Base-by-base conservation (phyloP, 2,888 invertebrate species). In the Molanna angustata region DNA sequence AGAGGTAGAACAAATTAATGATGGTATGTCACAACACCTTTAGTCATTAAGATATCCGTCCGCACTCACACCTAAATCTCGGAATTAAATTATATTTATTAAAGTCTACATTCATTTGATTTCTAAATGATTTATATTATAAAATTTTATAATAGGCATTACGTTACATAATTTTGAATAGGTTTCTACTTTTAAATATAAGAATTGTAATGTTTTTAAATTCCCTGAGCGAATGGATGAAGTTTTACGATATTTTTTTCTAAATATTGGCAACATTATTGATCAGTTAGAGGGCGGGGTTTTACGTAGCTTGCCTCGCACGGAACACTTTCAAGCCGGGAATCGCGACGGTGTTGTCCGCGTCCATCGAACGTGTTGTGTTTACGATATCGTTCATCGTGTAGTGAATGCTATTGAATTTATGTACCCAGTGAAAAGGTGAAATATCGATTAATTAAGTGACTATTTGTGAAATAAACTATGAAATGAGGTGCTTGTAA, bases 401-500 rank as follows among this genome's bases (percentile, higher is more conserved):
- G 48, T 35, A 40, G 41, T 37, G 44, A 39, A 46, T 43, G 40
- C 39, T 45, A 39, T 21, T 31, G 27, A 46, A 47, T 52, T 35
- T 42, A 45, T 52, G 47, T 47, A 39, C 27, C 44, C 37, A 53
- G 53, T 54, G 54, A 50, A 41, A 54, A 14, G 43, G 54, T 54
- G 54, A 40, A 31, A 27, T 47, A 42, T 49, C 39, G 42, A 42
- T 42, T 40, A 35, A 43, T 42, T 39, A 32, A 21, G 52, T 47
- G 52, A 52, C 53, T 71, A 70, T 73, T 73, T 71, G 73, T 73
- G 73, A 70, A 68, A 73, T 71, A 73, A 72, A 69, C 73, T 72
- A 70, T 73, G 73, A 71, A 68, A 73, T 75, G 72, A 73, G 70
- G 75, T 75, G 75, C 73, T 72, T 70, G 37, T 66, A 63, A 67